Conservation (phyloP, 2,888 invertebrate species). For the Microctonus brassicae region DNA sequence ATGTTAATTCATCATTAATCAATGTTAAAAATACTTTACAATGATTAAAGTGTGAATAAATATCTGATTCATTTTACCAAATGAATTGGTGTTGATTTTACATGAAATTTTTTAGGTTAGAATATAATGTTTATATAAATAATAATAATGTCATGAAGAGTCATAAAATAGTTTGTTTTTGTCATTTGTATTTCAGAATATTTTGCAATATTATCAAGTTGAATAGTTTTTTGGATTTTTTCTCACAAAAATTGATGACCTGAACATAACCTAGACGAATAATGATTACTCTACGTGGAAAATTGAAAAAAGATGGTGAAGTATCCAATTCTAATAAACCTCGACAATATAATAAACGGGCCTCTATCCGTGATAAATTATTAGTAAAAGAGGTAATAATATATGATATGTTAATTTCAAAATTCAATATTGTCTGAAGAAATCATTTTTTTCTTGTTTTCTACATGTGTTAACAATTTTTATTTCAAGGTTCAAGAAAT, state of each 20-base stretch:
- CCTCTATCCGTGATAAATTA: slow-evolving; percentile 84
- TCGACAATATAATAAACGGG: slow-evolving; percentile 71
- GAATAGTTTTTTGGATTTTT: background rate
- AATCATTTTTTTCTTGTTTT: background rate
- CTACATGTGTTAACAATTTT: slow-evolving; percentile 1
- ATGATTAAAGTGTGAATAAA: too few species aligned
- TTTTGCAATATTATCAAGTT: background rate
- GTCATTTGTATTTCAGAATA: background rate
- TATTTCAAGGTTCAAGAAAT: slow-evolving; percentile 79
- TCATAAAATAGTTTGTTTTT: background rate
- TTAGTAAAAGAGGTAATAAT: slow-evolving; percentile 81
- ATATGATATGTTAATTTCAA: background rate
- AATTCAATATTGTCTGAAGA: too few species aligned
- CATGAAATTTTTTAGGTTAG: background rate
- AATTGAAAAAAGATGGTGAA: slow-evolving; percentile 77
- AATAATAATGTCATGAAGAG: too few species aligned
- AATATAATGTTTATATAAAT: background rate
- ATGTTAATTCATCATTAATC: too few species aligned
- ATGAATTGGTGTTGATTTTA: background rate
- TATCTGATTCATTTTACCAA: background rate
- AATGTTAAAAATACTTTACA: too few species aligned
- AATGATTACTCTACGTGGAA: slow-evolving; percentile 83
- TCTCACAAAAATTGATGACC: background rate
- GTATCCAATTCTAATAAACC: slow-evolving; percentile 62
- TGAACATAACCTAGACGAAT: slow-evolving; percentile 2